A percentile compares a stretch with the other conserved stretches of the same genome.
Evolutionary conservation across 2,113 vertebrate genomes (phyloP).

Genomic region (Coptodon bakossiorum): DNA sequence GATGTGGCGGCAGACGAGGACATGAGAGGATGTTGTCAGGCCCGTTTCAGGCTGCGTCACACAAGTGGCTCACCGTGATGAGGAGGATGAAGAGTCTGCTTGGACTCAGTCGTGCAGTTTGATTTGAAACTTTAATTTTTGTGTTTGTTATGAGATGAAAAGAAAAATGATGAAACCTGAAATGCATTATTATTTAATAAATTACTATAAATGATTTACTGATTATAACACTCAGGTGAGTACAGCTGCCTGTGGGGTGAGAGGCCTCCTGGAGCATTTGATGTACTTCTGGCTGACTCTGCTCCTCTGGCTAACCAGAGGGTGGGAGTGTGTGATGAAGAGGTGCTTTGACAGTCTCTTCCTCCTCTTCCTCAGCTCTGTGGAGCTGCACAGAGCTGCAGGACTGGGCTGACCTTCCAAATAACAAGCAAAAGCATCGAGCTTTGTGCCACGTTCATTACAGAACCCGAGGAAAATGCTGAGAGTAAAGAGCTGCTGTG

Average conservation of each 20-base stretch:
- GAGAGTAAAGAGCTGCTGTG: neutral
- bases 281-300: neutral
- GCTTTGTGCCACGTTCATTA: neutral
- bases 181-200: rapidly evolving
- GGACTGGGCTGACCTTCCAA: neutral
- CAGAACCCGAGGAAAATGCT: neutral
- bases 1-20: neutral
- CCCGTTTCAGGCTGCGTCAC: neutral
- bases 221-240: rapidly evolving
- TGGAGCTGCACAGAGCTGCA: neutral
- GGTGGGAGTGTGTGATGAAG: neutral
- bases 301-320: neutral
- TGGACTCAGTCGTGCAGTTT: neutral
- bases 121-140: neutral
- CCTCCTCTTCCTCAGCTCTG: neutral
- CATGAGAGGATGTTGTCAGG: neutral
- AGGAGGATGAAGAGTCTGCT: neutral
- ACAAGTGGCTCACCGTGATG: neutral
- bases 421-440: neutral
- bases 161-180: neutral
- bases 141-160: neutral
- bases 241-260: neutral
- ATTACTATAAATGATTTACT: rapidly evolving
- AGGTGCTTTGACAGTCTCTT: neutral
- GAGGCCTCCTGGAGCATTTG: neutral